These are phyloP conservation scores for Eumerus sabulonum DNA, from an alignment of 2,888 invertebrate species.

Conservation along the genomic window DNA sequence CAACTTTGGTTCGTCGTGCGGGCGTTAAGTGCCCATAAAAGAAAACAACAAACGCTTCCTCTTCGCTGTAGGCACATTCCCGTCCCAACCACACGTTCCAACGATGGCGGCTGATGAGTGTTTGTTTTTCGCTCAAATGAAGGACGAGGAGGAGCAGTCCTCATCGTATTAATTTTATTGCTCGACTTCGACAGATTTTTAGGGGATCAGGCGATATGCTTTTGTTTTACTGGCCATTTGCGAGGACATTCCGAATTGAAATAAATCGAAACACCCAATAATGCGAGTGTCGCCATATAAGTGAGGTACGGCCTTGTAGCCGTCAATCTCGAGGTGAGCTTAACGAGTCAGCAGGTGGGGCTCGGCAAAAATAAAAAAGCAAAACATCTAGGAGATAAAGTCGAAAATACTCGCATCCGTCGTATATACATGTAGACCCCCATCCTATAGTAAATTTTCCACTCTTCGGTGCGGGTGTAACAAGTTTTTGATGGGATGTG, in stretches of 20 bases:
- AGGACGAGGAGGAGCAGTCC: no score
- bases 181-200: constrained; percentile 41
- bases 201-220: constrained; percentile 48
- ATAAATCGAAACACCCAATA: constrained; percentile 53
- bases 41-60: constrained; percentile 39
- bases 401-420: no score
- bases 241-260: constrained; percentile 56
- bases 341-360: no score
- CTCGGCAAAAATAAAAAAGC: no score
- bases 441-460: no score
- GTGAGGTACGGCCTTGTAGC: not conserved
- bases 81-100: constrained; percentile 8
- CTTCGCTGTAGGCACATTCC: not conserved
- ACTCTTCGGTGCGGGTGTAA: constrained; percentile 30
- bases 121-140: constrained; percentile 12
- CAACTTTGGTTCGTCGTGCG: constrained; percentile 48
- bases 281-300: constrained; percentile 3
- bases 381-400: no score
- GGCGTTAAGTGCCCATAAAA: constrained; percentile 60
- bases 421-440: no score
- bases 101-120: not conserved
- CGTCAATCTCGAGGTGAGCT: constrained; percentile 1
- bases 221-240: constrained; percentile 64
- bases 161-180: constrained; percentile 61
- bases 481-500: constrained; percentile 49